Conservation (phyloP, 1,140 invertebrate genomes). For the Eriosoma lanigerum region DNA sequence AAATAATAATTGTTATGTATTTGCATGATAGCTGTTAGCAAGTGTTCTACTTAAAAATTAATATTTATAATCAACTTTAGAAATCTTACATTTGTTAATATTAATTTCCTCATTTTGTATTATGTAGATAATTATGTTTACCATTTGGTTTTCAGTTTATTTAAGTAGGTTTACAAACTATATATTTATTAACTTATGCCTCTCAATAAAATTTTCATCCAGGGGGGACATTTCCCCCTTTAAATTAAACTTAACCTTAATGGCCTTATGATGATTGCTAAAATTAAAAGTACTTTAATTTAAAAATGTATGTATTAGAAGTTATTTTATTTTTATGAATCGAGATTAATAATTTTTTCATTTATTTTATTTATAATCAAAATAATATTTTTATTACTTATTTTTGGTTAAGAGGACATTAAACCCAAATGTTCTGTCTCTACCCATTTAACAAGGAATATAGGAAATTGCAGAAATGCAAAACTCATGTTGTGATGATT, state of each 20-base stretch:
- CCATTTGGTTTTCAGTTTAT: slow-evolving; percentile 14
- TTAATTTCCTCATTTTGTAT: background rate
- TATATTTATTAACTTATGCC: background rate
- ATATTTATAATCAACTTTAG: background rate
- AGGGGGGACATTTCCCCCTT: too few species aligned
- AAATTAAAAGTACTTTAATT: background rate
- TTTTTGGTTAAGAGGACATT: too few species aligned
- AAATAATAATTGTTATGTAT: slow-evolving; percentile 4
- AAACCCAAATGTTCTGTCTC: too few species aligned
- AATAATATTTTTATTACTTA: too few species aligned
- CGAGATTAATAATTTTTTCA: background rate
- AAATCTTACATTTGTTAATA: background rate
- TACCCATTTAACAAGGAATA: too few species aligned
- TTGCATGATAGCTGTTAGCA: slow-evolving; percentile 31
- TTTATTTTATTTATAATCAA: background rate
- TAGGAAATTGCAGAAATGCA: too few species aligned
- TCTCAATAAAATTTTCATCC: too few species aligned
- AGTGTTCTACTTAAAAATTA: background rate
- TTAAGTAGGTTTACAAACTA: background rate
- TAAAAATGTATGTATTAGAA: background rate
- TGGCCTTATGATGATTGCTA: background rate
- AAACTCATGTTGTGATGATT: too few species aligned
- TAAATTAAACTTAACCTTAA: background rate
- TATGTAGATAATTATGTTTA: background rate
- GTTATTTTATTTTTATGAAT: background rate